Evolutionary conservation across 1,140 invertebrate species (phyloP), one percentile per base, ranked within the genome.

Genomic region (Drosophila sp.): DNA sequence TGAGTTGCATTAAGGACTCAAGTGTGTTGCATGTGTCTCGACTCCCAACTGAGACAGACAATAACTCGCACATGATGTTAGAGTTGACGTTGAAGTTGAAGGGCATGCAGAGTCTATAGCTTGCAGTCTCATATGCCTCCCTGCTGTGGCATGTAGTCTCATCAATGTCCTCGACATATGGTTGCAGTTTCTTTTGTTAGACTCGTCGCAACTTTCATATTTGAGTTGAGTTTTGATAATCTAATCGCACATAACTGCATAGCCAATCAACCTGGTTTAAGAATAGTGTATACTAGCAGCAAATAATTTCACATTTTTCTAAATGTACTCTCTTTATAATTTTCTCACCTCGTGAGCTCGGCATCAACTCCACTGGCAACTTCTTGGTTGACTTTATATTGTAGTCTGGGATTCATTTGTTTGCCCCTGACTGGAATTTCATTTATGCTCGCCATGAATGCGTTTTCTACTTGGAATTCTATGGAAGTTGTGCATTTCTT

Each of bases 401-500:
- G 9, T 7, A 32, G 38, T 7, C 8, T 9, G 16, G 56, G 18
- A 66, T 34, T 59, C 74, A 70, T 77, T 80, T 65, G 43, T 70
- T 75, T 76, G 54, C 58, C 50, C 56, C 57, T 71, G 80, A 29
- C 67, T 74, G 83, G 73, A 79, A 87, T 87, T 89, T 78, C 72
- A 89, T 82, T 87, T 89, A 87, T 87, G 82, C 73, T 66, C 72
- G 65, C 82, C 82, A 76, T 79, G 72, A 89, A 82, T 89, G 83
- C 75, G 83, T 89, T 71, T 76, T 87, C 76, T 72, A 77, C 83
- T 81, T 89, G 83, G 83, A 80, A 89, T 87, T 72, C 79, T 61
- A 74, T 83, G 72, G 29, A 73, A 87, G 83, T 87, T 89, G 83
- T 87, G 83, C 83, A 87, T 87, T 87, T 87, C 79, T 89, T 87